These are phyloP conservation scores for Lagenorhynchus albirostris DNA, from an alignment of 2,113 vertebrate species.

Conservation along the genomic window DNA sequence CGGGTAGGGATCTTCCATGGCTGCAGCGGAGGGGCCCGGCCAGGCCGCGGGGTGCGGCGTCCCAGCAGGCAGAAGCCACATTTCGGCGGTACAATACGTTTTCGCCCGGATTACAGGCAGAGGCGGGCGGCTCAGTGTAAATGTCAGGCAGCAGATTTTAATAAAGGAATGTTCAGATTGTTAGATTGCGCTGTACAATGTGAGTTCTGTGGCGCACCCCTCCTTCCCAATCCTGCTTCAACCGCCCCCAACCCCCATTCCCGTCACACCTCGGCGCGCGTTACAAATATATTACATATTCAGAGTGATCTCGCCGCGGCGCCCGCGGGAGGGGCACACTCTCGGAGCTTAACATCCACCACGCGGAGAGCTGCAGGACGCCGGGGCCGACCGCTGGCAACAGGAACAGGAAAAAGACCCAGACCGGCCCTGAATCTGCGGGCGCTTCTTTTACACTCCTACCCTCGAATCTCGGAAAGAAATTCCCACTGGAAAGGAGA, in stretches of 20 bases:
- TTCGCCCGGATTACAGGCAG: slow-evolving; percentile 79
- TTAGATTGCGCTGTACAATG: slow-evolving; percentile 76
- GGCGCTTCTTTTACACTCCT: background rate
- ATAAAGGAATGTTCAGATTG: slow-evolving; percentile 82
- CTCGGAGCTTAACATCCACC: background rate
- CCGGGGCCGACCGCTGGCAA: background rate
- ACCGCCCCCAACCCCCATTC: background rate
- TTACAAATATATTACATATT: slow-evolving; percentile 27
- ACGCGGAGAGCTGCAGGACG: background rate
- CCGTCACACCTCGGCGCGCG: background rate
- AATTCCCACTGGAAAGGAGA: background rate
- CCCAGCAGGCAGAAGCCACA: slow-evolving; percentile 12
- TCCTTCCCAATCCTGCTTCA: background rate
- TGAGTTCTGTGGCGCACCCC: slow-evolving; percentile 35
- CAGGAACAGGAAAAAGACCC: background rate
- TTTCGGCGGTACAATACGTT: slow-evolving; percentile 68
- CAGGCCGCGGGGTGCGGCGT: background rate
- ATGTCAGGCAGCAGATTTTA: slow-evolving; percentile 84
- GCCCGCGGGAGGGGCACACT: background rate
- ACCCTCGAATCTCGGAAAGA: background rate
- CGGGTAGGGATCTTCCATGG: accelerated
- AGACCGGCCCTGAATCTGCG: background rate
- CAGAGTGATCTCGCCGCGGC: background rate
- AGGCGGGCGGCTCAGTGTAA: slow-evolving; percentile 81
- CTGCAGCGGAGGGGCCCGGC: background rate